Evolutionary conservation across 2,797 vertebrate genomes (phyloP).

Genomic region (Valencia hispanica): DNA sequence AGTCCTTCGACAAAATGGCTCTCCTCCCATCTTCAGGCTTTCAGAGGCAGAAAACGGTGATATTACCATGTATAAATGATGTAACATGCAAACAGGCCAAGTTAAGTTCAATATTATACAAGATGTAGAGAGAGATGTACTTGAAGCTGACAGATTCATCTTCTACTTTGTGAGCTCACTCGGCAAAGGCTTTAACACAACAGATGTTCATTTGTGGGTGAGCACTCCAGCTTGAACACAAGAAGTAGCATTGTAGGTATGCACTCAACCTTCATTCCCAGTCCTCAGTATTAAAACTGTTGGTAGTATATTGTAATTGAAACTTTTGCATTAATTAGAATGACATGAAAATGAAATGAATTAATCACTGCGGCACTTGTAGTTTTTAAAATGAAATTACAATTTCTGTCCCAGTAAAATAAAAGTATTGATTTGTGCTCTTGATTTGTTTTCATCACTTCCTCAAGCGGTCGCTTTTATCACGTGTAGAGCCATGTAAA

Average conservation of each 20-base stretch:
- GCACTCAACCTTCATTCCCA: too few relatives aligned
- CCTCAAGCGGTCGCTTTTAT: not conserved
- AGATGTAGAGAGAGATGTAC: not conserved
- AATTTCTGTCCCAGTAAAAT: not conserved
- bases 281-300: not conserved
- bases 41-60: not conserved
- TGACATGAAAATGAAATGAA: not conserved
- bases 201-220: not conserved
- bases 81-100: not conserved
- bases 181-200: not conserved
- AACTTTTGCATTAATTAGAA: not conserved
- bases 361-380: too few relatives aligned
- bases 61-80: not conserved
- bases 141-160: not conserved
- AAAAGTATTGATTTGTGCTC: not conserved
- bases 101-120: not conserved
- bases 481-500: slow-evolving; percentile 1
- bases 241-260: not conserved
- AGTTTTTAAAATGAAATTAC: not conserved
- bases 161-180: not conserved
- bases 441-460: not conserved
- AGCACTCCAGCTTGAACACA: not conserved
- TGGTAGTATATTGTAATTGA: not conserved
- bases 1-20: not conserved
- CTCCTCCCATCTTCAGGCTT: not conserved